phyloP scores from a whole-genome alignment of 2,888 invertebrate species.

The Thymelicus acteon region DNA sequence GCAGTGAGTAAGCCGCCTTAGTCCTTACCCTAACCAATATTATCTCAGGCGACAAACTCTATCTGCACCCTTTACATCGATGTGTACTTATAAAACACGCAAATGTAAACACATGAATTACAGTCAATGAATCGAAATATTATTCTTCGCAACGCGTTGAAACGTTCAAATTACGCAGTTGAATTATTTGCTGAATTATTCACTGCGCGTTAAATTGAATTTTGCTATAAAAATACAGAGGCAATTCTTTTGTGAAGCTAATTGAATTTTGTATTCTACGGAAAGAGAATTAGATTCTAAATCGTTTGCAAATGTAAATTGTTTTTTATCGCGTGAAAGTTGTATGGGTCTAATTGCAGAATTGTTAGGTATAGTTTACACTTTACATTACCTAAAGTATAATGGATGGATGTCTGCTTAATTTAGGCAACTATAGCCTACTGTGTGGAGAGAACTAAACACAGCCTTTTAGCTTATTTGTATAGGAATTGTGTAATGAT shows the following conservation, averaged over 20 bases:
- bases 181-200: slow-evolving; percentile 40
- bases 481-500: too few relatives aligned
- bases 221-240: slow-evolving; percentile 39
- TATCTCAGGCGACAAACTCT: slow-evolving; percentile 48
- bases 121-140: slow-evolving; percentile 37
- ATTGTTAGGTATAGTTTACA: neutral
- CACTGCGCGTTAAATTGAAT: slow-evolving; percentile 64
- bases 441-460: too few relatives aligned
- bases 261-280: slow-evolving; percentile 11
- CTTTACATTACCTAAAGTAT: neutral
- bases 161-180: slow-evolving; percentile 33
- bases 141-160: slow-evolving; percentile 34
- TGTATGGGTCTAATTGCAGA: neutral
- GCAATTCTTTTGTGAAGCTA: slow-evolving; percentile 2
- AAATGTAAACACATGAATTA: slow-evolving; percentile 20
- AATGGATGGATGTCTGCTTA: neutral
- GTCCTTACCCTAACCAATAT: slow-evolving; percentile 49
- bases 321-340: neutral
- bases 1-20: slow-evolving; percentile 47
- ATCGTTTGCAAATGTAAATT: neutral
- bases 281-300: neutral
- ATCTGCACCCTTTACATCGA: slow-evolving; percentile 50
- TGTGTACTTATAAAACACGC: slow-evolving; percentile 40
- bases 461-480: too few relatives aligned
- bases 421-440: too few relatives aligned